These are phyloP conservation scores for Ecdyonurus torrentis DNA, from an alignment of 2,888 invertebrate species.

Conservation along the genomic window DNA sequence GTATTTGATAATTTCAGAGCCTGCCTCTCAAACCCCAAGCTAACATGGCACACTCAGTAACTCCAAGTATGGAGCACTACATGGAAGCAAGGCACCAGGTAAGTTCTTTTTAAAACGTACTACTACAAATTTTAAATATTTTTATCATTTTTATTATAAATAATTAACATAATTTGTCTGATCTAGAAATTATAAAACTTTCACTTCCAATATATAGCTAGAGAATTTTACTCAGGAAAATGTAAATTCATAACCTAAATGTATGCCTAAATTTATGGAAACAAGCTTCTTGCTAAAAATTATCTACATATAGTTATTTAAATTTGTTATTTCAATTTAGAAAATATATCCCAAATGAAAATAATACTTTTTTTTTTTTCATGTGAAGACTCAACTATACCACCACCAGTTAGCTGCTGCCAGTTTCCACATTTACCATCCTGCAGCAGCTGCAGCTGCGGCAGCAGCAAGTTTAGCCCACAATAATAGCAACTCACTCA, in stretches of 20 bases:
- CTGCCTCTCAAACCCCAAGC: conserved; percentile 82
- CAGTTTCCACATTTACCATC: conserved; percentile 80
- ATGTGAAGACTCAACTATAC: conserved; percentile 76
- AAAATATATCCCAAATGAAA: no score
- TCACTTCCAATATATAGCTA: not conserved
- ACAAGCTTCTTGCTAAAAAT: no score
- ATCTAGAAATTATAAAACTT: not conserved
- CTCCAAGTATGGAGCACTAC: conserved; percentile 1
- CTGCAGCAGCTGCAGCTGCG: conserved; percentile 46
- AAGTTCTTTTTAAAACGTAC: not conserved
- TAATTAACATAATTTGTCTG: no score
- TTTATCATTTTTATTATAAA: no score
- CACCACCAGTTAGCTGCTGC: conserved; percentile 43
- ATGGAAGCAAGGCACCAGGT: conserved; percentile 1
- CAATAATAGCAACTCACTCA: not conserved
- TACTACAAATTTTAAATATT: no score
- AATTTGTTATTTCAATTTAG: not conserved
- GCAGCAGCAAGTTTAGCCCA: conserved; percentile 11
- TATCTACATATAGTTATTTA: not conserved
- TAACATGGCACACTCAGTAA: conserved; percentile 46
- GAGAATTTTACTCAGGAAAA: not conserved
- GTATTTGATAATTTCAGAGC: conserved; percentile 28
- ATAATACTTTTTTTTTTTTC: no score
- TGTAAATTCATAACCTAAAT: not conserved
- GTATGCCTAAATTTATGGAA: no score